Evolutionary conservation across 2,113 vertebrate genomes (phyloP).

Genomic region (Oncorhynchus gorbuscha): DNA sequence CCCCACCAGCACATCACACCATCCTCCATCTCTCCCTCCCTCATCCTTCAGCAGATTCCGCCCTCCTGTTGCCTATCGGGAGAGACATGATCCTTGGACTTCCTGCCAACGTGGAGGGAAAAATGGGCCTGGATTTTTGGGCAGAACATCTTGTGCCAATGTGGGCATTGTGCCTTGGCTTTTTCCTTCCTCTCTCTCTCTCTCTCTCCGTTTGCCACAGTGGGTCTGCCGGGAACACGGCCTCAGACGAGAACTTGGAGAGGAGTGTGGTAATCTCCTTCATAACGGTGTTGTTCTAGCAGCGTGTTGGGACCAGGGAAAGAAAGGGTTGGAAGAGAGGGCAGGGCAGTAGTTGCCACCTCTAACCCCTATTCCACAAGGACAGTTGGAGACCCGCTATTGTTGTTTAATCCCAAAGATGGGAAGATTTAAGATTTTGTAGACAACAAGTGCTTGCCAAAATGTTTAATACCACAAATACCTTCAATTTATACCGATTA

Average conservation of each 20-base stretch:
- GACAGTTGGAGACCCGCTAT: too few species aligned
- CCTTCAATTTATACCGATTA: too few species aligned
- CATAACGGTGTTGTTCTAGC: neutral
- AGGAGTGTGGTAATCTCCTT: neutral
- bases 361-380: too few species aligned
- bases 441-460: too few species aligned
- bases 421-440: too few species aligned
- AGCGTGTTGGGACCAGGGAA: neutral
- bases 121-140: constrained; percentile 20
- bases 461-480: too few species aligned
- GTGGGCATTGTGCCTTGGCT: neutral
- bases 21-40: neutral
- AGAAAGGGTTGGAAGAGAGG: neutral
- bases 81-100: constrained; percentile 43
- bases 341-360: neutral
- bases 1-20: constrained; percentile 46
- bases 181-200: neutral
- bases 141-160: constrained; percentile 33
- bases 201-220: neutral
- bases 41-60: constrained; percentile 47
- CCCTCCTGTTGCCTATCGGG: constrained; percentile 27
- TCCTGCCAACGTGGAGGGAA: constrained; percentile 22
- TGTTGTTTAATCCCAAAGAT: too few species aligned
- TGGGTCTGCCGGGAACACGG: constrained; percentile 21
- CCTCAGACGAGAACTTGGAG: constrained; percentile 2